Evolutionary conservation across 1,140 invertebrate genomes (phyloP).

Genomic region (Drosophila lacertosa): DNA sequence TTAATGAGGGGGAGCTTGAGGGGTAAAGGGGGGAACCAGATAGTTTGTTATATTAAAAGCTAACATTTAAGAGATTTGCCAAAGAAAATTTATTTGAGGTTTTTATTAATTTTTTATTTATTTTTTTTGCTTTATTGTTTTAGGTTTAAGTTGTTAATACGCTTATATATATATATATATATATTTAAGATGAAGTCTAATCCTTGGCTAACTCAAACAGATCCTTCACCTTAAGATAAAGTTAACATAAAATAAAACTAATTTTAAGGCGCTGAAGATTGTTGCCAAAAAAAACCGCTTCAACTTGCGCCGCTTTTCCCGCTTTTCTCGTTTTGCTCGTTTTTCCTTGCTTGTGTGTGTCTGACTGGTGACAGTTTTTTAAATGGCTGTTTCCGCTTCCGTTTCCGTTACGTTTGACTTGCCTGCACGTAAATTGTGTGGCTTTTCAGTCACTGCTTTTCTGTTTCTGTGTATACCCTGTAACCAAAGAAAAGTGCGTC

Average conservation of each 20-base stretch:
- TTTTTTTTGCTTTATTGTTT: too few species aligned
- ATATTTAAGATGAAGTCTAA: too few species aligned
- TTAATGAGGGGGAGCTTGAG: constrained; percentile 62
- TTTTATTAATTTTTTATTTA: too few species aligned
- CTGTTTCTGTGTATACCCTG: constrained; percentile 6
- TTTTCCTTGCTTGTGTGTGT: too few species aligned
- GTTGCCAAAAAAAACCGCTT: constrained; percentile 37
- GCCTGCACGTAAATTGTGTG: constrained; percentile 71
- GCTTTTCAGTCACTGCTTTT: constrained; percentile 45
- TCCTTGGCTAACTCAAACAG: not conserved
- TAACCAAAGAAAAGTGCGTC: not conserved
- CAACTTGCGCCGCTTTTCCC: not conserved
- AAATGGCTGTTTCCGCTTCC: constrained; percentile 75
- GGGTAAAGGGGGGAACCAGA: not conserved
- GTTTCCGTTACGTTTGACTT: constrained; percentile 74
- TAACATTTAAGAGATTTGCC: not conserved
- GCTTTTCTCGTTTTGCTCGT: constrained; percentile 15
- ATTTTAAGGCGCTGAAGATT: not conserved
- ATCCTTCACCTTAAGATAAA: not conserved
- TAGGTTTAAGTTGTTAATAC: too few species aligned
- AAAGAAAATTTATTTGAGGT: too few species aligned
- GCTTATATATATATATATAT: too few species aligned
- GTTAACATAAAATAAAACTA: not conserved
- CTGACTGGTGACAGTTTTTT: constrained; percentile 57
- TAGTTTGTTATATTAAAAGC: not conserved